Evolutionary conservation across 2,113 vertebrate genomes (phyloP), one percentile per base, ranked within the genome.

Genomic region (Sarotherodon lohbergeri): DNA sequence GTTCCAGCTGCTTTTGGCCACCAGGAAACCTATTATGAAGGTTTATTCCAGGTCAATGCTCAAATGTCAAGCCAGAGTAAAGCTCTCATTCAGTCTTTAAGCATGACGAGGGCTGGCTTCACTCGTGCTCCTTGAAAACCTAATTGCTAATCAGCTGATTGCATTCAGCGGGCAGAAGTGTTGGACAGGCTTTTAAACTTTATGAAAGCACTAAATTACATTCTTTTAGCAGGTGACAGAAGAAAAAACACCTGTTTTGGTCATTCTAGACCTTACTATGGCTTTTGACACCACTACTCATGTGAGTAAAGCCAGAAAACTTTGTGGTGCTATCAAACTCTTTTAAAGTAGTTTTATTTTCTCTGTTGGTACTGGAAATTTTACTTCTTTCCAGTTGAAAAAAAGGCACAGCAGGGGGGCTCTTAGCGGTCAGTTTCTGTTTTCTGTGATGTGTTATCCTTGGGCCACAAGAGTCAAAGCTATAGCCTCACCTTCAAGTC

Each of bases 111-210:
- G 82, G 61, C 13, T 43, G 56, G 5, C 43, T 78, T 86, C 9
- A 59, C n/a, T 41, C 14, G 29, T 52, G 39, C 16, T 73, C 48
- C 81, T 88, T 91, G n/a, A 91, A 91, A 84, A 17, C 14, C 27
- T 82, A 71, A 87, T 84, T 82, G 48, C 79, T 68, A 89, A 89
- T 92, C 82, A 88, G 68, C 66, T 86, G 88, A 93, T 91, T 88
- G 87, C 76, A 84, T 82, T 84, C 55, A 59, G 52, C 46, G 34
- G 14, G 83, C 41, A 84, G 12, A 63, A 36, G 43, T 82, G 88
- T 82, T 43, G 7, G 32, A 34, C 41, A 55, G 27, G 50, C 85
- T 84, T 78, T 86, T 22, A 55, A 81, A 50, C 34, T n/a, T 66
- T 52, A 52, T 59, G 48, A 88, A 88, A 73, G 56, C 9, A 13